Evolutionary conservation across 2,888 invertebrate genomes (phyloP).

Genomic region (Pelosia muscerda): DNA sequence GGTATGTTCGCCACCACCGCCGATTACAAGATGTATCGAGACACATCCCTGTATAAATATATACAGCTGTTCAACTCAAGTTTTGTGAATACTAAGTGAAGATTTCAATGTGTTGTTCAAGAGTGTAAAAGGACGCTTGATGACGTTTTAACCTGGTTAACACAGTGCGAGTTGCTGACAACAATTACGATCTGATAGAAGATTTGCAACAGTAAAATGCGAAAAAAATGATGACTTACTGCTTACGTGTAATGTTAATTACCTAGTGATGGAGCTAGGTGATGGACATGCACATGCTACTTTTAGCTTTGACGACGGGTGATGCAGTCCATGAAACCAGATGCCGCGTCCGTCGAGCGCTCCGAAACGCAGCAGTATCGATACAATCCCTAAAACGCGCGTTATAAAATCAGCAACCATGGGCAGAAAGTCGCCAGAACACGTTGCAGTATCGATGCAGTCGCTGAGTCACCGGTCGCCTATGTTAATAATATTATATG

Average conservation of each 20-base stretch:
- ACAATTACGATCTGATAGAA: not conserved
- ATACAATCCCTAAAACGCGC: not conserved
- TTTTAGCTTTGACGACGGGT: not conserved
- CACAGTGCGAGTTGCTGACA: constrained; percentile 1
- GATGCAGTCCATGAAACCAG: not conserved
- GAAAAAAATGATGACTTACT: not conserved
- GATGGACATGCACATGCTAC: constrained; percentile 1
- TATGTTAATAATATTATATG: not conserved
- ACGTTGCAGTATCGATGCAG: not conserved
- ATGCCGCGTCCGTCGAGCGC: too few species aligned
- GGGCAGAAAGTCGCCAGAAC: not conserved
- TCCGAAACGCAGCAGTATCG: not conserved
- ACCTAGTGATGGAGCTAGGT: not conserved
- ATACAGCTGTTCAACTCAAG: constrained; percentile 81
- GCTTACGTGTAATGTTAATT: not conserved
- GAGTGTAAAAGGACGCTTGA: not conserved
- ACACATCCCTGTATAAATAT: constrained; percentile 80
- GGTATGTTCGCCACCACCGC: constrained; percentile 60
- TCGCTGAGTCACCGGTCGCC: not conserved
- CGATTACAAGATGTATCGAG: constrained; percentile 59
- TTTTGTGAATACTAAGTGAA: constrained; percentile 62
- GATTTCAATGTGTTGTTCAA: not conserved
- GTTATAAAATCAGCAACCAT: not conserved
- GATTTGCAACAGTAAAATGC: not conserved
- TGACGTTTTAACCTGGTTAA: not conserved